Conservation (phyloP, 2,888 invertebrate genomes). For the Hedychridium roseum region DNA sequence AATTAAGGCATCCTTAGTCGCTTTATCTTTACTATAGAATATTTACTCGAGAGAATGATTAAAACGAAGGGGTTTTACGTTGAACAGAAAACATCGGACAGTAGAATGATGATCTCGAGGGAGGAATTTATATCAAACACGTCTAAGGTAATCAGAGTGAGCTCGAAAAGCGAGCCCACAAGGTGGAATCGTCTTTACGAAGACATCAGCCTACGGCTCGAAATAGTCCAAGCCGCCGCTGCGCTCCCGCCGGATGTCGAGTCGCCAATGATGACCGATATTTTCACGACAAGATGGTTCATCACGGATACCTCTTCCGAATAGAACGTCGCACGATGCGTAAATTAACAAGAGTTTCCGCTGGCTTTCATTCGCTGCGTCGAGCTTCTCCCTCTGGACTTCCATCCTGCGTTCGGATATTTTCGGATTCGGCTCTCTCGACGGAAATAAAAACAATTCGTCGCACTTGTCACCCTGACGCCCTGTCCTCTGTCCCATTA, state of each 20-base stretch:
- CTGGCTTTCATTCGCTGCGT: no score
- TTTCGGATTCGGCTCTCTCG: no score
- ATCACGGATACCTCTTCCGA: constrained; percentile 15
- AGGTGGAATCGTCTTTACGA: constrained; percentile 24
- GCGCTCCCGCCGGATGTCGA: constrained; percentile 19
- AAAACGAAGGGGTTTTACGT: not conserved
- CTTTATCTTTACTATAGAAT: no score
- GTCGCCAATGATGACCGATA: constrained; percentile 19
- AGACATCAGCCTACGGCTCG: constrained; percentile 26
- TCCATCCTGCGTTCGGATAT: no score
- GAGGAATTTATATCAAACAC: constrained; percentile 32
- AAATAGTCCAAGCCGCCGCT: constrained; percentile 22
- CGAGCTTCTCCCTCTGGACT: no score
- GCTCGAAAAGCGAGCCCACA: constrained; percentile 9
- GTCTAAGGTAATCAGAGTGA: constrained; percentile 21
- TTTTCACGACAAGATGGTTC: constrained; percentile 26
- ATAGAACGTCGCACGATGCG: no score
- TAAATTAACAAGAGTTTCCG: no score
- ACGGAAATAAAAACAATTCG: no score
- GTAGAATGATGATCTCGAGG: constrained; percentile 27
- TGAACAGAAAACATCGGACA: constrained; percentile 31
- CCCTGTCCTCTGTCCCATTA: no score
- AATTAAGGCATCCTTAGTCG: no score
- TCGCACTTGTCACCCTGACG: no score
- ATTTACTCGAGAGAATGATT: no score